Evolutionary conservation across 1,140 invertebrate genomes (phyloP), one percentile per base, ranked within the genome.

Genomic region (Drosophila fuyamai): DNA sequence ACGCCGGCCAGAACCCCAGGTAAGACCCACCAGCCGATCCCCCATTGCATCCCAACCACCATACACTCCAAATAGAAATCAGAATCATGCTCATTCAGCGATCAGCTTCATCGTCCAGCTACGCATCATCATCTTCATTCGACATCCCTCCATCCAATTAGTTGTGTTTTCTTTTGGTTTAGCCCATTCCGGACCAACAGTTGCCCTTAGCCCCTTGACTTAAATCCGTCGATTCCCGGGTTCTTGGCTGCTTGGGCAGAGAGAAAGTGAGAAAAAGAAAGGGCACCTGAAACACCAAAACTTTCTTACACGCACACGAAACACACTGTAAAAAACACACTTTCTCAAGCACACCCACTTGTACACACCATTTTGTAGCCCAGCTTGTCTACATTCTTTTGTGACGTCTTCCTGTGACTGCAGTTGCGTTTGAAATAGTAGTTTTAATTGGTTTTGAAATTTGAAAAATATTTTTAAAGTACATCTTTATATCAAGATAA

Each of bases 1-100:
- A 95, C 95, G 89, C 94, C 73, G 63, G 73, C 94, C 88, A 94
- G 95, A 86, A 95, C 95, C 90, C 95, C 95, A 96, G 96, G 96
- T 96, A 92, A 92, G 91, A 79, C 46, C 36, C 54, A 43, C 32
- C 70, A 43, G 29, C 29, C 23, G 57, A 58, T 29, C 32, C 53
- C 40, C 40, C n/a, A 48, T 23, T 38, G 41, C 16, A 51, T 10
- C 47, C 50, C 23, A 35, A 43, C 54, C 65, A 56, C 48, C 47
- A 38, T 43, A 62, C 18, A 48, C 10, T 44, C 8, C 59, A 63
- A 66, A 66, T 47, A 18, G 62, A 55, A 23, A 48, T 44, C 77
- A 48, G 51, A 66, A 59, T 43, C 36, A 58, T 48, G 32, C 36
- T 44, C 46, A 62, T 57, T 27, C 60, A 55, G 60, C 60, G 60